Evolutionary conservation across 2,888 invertebrate genomes (phyloP).

Genomic region (Eilema griseolum): DNA sequence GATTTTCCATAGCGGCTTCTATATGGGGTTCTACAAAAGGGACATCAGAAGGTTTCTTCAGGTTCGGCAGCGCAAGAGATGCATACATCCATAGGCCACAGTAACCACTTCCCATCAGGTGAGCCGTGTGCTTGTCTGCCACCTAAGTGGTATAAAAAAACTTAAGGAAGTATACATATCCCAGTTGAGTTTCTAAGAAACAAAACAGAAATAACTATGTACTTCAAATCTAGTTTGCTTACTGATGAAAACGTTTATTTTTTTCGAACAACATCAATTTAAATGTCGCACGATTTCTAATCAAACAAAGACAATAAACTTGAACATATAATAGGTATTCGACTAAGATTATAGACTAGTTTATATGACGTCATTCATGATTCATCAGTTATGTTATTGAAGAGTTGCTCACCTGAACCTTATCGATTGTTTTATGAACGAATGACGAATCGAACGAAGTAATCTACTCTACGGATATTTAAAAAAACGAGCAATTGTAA

Average conservation of each 20-base stretch:
- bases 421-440: conserved; percentile 1
- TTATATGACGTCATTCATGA: not conserved
- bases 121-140: no score
- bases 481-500: not conserved
- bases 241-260: not conserved
- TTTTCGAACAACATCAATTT: not conserved
- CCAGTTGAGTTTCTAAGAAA: not conserved
- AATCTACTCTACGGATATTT: not conserved
- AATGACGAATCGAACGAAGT: not conserved
- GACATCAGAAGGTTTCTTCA: no score
- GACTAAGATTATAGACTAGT: not conserved
- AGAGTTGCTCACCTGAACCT: not conserved
- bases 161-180: no score
- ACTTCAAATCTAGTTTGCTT: not conserved
- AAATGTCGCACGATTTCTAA: conserved; percentile 1
- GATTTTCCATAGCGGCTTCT: no score
- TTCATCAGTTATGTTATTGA: not conserved
- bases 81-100: no score
- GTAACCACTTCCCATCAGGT: no score
- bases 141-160: no score
- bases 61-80: no score
- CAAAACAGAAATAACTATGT: no score
- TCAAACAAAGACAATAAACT: conserved; percentile 4
- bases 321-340: not conserved
- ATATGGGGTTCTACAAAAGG: no score